These are phyloP conservation scores for Malurus cyaneus DNA, from an alignment of 2,113 vertebrate species.

Conservation along the genomic window DNA sequence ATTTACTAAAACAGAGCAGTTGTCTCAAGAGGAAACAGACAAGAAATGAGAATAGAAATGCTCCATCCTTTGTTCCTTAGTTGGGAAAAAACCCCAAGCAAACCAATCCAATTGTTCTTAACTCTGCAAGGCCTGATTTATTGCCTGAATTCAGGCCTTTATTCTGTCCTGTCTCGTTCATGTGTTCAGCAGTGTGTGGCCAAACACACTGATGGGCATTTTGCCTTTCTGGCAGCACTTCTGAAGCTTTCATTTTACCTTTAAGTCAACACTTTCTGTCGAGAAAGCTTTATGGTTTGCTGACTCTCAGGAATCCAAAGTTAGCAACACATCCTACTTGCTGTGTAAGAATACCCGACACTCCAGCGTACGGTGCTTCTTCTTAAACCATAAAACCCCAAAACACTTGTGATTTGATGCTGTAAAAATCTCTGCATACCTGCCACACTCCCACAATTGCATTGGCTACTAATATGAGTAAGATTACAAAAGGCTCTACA, in stretches of 20 bases:
- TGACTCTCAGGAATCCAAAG: background rate
- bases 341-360: background rate
- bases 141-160: background rate
- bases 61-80: background rate
- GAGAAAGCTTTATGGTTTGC: background rate
- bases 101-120: background rate
- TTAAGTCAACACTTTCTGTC: background rate
- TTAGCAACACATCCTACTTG: background rate
- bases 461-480: slow-evolving; percentile 98
- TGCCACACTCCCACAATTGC: slow-evolving; percentile 99
- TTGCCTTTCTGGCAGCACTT: background rate
- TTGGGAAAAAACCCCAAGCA: background rate
- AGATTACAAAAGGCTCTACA: slow-evolving; percentile 98
- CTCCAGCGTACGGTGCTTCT: background rate
- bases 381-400: background rate
- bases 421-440: slow-evolving; percentile 77
- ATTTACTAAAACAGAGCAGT: background rate
- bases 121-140: background rate
- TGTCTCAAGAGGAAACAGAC: background rate
- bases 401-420: background rate
- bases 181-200: background rate
- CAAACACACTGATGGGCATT: background rate
- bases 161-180: background rate
- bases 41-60: background rate
- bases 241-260: background rate